These are phyloP conservation scores for Baronia brevicornis DNA, from an alignment of 2,888 invertebrate species.

Conservation along the genomic window DNA sequence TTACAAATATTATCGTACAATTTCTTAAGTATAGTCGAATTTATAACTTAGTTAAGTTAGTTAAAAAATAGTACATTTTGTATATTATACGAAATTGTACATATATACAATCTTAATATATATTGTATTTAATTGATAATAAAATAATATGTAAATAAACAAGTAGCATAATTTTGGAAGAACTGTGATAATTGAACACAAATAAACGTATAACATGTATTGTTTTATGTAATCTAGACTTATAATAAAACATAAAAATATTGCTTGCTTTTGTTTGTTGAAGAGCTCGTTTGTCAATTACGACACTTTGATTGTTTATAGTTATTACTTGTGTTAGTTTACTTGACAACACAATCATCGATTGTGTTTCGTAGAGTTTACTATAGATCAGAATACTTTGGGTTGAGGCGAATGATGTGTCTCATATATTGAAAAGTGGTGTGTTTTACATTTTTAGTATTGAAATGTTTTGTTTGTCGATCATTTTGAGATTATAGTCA, in stretches of 20 bases:
- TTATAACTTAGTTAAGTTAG: too few species aligned
- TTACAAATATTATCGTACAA: background rate
- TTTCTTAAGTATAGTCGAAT: too few species aligned
- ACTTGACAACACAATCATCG: too few species aligned
- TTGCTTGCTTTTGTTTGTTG: too few species aligned
- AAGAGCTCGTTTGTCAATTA: too few species aligned
- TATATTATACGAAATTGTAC: slow-evolving; percentile 44
- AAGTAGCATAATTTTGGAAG: slow-evolving; percentile 33
- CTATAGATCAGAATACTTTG: too few species aligned
- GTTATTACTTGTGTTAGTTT: background rate
- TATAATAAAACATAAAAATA: slow-evolving; percentile 22
- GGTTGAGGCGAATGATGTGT: too few species aligned
- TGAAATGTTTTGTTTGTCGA: too few species aligned
- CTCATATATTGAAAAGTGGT: too few species aligned
- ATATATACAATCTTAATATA: slow-evolving; percentile 29
- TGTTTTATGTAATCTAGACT: slow-evolving; percentile 24
- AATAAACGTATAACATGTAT: slow-evolving; percentile 26
- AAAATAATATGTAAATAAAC: slow-evolving; percentile 15
- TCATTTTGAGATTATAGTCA: too few species aligned
- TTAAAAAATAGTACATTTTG: slow-evolving; percentile 45
- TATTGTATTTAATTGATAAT: slow-evolving; percentile 8
- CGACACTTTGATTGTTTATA: background rate
- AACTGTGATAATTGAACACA: slow-evolving; percentile 50
- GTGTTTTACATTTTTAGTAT: too few species aligned
- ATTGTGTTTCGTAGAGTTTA: too few species aligned